These are phyloP conservation scores for Linyphia triangularis DNA, from an alignment of 2,888 invertebrate species.

Conservation along the genomic window DNA sequence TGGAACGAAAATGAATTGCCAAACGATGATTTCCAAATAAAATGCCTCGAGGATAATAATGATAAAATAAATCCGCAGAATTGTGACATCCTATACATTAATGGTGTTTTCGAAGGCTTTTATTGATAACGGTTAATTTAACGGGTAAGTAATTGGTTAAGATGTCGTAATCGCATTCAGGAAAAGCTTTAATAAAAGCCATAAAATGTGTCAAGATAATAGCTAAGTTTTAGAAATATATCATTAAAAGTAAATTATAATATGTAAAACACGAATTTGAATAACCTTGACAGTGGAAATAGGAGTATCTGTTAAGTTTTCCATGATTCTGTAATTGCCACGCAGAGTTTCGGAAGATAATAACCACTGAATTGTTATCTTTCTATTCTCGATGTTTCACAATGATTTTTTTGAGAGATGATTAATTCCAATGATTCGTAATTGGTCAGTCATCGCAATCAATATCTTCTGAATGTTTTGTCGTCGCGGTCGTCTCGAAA, in stretches of 20 bases:
- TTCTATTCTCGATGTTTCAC: background rate
- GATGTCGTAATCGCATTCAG: background rate
- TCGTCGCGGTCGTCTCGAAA: background rate
- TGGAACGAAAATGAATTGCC: constrained; percentile 49
- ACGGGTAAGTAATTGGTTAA: background rate
- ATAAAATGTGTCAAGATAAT: background rate
- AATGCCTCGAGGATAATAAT: background rate
- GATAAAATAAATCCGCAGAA: no score
- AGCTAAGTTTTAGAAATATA: background rate
- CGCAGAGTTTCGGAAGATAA: background rate
- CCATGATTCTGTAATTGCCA: background rate
- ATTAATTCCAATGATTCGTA: background rate
- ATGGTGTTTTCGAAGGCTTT: background rate
- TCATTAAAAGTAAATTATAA: background rate
- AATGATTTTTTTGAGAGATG: background rate
- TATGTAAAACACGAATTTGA: background rate
- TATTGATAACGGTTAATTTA: background rate
- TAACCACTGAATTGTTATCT: background rate
- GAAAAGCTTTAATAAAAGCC: background rate
- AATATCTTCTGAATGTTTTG: background rate
- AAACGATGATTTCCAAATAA: constrained; percentile 15
- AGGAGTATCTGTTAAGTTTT: background rate
- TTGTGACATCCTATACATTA: background rate
- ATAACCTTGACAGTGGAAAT: background rate
- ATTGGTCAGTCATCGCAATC: background rate